Conservation (phyloP, 2,113 vertebrate genomes). For the Blennius ocellaris region DNA sequence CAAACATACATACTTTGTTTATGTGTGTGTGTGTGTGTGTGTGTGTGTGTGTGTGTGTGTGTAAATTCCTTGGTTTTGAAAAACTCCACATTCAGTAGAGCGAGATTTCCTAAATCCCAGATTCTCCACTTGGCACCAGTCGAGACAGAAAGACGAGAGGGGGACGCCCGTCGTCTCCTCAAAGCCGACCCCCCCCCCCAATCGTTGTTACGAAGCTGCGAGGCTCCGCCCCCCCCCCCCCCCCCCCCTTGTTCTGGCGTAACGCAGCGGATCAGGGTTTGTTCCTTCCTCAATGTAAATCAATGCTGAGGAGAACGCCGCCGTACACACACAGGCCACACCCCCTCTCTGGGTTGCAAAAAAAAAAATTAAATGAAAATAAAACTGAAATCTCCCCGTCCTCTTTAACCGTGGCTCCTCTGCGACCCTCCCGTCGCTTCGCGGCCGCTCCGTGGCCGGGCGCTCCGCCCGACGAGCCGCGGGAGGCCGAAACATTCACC, state of each 20-base stretch:
- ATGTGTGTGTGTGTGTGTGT: constrained; percentile 52
- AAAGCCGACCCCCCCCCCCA: constrained; percentile 60
- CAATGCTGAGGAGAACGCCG: constrained; percentile 20
- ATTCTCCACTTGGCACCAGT: constrained; percentile 84
- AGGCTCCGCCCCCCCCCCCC: constrained; percentile 52
- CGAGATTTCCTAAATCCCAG: constrained; percentile 84
- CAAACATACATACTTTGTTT: constrained; percentile 75
- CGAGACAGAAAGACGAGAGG: constrained; percentile 67
- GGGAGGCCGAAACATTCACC: constrained; percentile 74
- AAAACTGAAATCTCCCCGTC: neutral
- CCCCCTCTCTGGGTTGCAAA: constrained; percentile 29
- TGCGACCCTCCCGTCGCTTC: constrained; percentile 45
- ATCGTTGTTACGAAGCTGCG: constrained; percentile 77
- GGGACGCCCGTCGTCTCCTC: constrained; percentile 75
- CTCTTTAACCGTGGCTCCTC: constrained; percentile 39
- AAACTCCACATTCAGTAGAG: constrained; percentile 85
- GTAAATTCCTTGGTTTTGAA: constrained; percentile 81
- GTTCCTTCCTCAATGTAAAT: constrained; percentile 30
- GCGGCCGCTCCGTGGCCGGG: constrained; percentile 36
- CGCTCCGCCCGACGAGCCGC: constrained; percentile 52
- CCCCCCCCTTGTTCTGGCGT: constrained; percentile 44
- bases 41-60: constrained; percentile 34
- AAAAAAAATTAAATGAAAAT: neutral
- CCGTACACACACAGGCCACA: constrained; percentile 25
- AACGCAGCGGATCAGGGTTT: constrained; percentile 31